phyloP scores from a whole-genome alignment of 2,888 invertebrate genomes.

The Frankliniella fusca region DNA sequence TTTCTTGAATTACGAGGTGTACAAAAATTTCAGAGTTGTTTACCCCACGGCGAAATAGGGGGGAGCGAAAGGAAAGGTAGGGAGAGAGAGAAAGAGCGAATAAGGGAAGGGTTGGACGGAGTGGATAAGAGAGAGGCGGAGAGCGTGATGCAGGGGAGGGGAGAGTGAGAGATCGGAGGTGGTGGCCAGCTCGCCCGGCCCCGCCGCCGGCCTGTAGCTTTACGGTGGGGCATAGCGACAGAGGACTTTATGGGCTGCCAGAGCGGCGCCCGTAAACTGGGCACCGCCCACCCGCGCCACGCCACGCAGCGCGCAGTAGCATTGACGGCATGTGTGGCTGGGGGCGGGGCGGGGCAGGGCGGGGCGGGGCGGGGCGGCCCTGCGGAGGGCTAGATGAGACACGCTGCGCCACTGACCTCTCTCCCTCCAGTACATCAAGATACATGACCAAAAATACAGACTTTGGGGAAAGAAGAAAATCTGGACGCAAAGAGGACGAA shows the following conservation, averaged over 20 bases:
- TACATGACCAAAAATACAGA: not conserved
- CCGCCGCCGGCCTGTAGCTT: not conserved
- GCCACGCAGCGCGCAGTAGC: not conserved
- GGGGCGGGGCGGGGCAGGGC: too few relatives aligned
- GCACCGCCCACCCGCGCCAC: not conserved
- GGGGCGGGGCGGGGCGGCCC: not conserved
- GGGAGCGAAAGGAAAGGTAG: not conserved
- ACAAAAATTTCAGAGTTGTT: too few relatives aligned
- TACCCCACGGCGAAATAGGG: too few relatives aligned
- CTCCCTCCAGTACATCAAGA: too few relatives aligned
- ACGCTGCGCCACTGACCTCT: too few relatives aligned
- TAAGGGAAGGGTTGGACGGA: too few relatives aligned
- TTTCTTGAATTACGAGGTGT: too few relatives aligned
- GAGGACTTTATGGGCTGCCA: slow-evolving; percentile 21
- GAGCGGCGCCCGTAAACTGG: slow-evolving; percentile 9
- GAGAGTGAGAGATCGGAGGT: not conserved
- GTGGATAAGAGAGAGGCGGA: not conserved
- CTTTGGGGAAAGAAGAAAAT: not conserved
- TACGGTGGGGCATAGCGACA: slow-evolving; percentile 8
- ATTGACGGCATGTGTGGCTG: not conserved
- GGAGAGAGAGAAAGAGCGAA: not conserved
- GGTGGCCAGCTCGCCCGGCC: too few relatives aligned
- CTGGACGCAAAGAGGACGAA: not conserved
- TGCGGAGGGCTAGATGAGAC: not conserved
- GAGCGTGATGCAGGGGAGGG: not conserved